phyloP scores from a whole-genome alignment of 2,888 invertebrate species.

The Tenthredo amoena region DNA sequence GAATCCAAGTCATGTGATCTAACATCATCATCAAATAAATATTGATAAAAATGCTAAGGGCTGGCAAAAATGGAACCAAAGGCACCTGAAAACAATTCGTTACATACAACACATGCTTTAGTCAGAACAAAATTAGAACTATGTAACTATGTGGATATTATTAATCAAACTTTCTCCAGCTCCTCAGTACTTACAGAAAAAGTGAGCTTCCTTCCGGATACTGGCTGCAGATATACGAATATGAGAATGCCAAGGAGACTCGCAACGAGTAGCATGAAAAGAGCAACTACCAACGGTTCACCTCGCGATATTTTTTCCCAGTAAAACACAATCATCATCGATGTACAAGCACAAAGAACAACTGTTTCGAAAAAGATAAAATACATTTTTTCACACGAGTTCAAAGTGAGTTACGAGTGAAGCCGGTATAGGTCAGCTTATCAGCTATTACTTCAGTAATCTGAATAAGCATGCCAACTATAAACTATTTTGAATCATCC shows the following conservation, averaged over 20 bases:
- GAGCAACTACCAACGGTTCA: slow-evolving; percentile 56
- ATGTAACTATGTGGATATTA: not conserved
- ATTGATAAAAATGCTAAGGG: slow-evolving; percentile 90
- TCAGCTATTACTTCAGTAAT: not conserved
- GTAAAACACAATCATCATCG: slow-evolving; percentile 59
- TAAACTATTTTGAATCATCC: not conserved
- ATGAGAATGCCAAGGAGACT: slow-evolving; percentile 62
- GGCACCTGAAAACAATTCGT: slow-evolving; percentile 84
- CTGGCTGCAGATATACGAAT: slow-evolving; percentile 74
- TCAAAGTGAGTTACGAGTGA: not conserved
- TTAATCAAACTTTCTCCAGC: not conserved
- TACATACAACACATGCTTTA: slow-evolving; percentile 53
- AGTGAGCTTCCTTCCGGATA: slow-evolving; percentile 69
- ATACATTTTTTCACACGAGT: not conserved
- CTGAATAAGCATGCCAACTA: not conserved
- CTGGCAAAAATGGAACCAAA: slow-evolving; percentile 89
- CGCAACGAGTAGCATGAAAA: slow-evolving; percentile 59
- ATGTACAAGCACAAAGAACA: slow-evolving; percentile 57
- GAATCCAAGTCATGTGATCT: slow-evolving; percentile 89
- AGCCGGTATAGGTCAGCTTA: not conserved
- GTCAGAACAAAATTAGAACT: not conserved
- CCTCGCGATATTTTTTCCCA: slow-evolving; percentile 56
- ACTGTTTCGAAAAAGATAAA: slow-evolving; percentile 57
- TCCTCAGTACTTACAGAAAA: slow-evolving; percentile 71
- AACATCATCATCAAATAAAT: slow-evolving; percentile 92